Evolutionary conservation across 1,140 invertebrate genomes (phyloP), one percentile per base, ranked within the genome.

Genomic region (Microplitis demolitor): DNA sequence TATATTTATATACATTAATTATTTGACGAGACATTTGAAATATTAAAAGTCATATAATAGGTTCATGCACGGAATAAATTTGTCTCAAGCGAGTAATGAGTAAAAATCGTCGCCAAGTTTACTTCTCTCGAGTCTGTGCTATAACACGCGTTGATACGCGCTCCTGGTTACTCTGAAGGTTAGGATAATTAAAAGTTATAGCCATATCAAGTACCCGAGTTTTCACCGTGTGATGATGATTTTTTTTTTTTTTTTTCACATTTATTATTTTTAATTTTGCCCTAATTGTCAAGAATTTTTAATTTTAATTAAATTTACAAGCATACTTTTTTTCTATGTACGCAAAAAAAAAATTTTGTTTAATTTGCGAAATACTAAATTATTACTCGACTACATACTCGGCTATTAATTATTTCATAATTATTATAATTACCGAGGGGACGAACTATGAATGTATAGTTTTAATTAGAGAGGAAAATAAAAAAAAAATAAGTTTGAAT

Each of bases 181-280:
- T 68, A 69, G 50, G 70, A 75, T 82, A 82, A 80, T 82, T 82
- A 82, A 80, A 82, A 82, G 79, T 82, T 80, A 80, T 72, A 74
- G 77, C 66, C 63, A 54, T 31, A 31, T 58, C 70, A 78, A 78
- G 73, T 72, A 63, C 34, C 70, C 54, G 16, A 16, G 39, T 45
- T 45, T 45, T 8, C 39, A 11, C n/a, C 62, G 31, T 39, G 67
- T 71, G 62, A 54, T 9, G 34, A 24, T 39, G 8, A 56, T 56
- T 45, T 66, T 45, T 68, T 24, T 70, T 51, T 50, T 69, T 66
- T 64, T 67, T 37, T 45, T 56, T 56, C 51, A 35, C 61, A 33
- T 60, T 61, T 56, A 61, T 14, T 67, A 51, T 53, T 66, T 37
- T 66, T 54, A 64, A 63, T 64, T 54, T 58, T 58, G 9, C 14